Conservation (phyloP, 2,888 invertebrate species). For the Branchellion lobata region DNA sequence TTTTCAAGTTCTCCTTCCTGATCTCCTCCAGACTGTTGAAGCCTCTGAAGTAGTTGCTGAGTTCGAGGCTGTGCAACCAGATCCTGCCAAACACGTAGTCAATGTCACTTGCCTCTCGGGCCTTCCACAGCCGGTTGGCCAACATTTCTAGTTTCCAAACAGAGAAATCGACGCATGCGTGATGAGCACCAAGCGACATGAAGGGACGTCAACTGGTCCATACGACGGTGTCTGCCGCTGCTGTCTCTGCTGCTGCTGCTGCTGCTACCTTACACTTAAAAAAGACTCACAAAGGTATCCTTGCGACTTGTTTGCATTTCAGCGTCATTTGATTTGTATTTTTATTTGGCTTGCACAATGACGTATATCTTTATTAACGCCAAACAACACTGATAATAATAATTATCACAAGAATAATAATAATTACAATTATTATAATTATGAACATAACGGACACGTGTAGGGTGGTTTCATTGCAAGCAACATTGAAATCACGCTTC, state of each 20-base stretch:
- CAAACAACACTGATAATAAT: neutral
- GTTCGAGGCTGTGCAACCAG: constrained; percentile 39
- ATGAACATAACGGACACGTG: no score
- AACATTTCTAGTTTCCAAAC: constrained; percentile 39
- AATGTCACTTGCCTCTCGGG: constrained; percentile 31
- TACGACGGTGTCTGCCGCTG: no score
- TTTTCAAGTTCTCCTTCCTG: neutral
- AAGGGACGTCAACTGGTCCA: no score
- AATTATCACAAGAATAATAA: no score
- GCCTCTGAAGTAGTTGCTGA: constrained; percentile 27
- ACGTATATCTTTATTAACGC: neutral
- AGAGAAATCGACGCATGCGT: neutral
- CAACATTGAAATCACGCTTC: neutral
- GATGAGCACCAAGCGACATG: no score
- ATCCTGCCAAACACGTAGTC: constrained; percentile 38
- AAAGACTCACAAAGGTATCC: no score
- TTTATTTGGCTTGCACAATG: neutral
- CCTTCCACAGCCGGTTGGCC: constrained; percentile 39
- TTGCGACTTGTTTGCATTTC: no score
- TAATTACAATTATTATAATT: no score
- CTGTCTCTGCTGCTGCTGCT: no score
- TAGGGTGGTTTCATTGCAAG: neutral
- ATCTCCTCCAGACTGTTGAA: neutral
- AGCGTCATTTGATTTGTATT: constrained; percentile 10
- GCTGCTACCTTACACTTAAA: no score